Percentiles rank a stretch among this genome's conserved stretches.
These are phyloP conservation scores for Tragelaphus oryx DNA, from an alignment of 2,797 vertebrate species.

Conservation along the genomic window DNA sequence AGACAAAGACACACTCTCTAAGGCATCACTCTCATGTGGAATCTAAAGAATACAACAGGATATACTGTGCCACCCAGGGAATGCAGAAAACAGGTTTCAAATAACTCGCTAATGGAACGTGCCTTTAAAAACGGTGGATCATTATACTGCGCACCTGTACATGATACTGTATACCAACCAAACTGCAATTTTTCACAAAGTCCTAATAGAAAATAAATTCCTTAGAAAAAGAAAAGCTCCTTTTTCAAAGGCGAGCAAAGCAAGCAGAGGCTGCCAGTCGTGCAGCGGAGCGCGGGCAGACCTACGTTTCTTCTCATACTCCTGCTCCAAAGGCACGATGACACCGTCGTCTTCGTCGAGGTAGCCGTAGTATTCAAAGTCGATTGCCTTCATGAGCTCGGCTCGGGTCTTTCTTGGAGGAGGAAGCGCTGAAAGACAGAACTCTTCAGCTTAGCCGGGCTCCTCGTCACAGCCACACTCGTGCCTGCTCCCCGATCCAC, in stretches of 20 bases:
- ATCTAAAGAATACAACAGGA: neutral
- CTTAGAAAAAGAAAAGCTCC: neutral
- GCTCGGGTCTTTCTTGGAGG: slow-evolving; percentile 92
- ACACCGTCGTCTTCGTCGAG: slow-evolving; percentile 96
- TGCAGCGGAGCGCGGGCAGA: neutral
- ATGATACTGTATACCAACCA: neutral
- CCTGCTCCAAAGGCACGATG: slow-evolving; percentile 91
- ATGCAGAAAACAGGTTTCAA: rapidly evolving
- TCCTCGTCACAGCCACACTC: neutral
- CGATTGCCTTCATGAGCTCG: slow-evolving; percentile 96
- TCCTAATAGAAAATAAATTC: neutral
- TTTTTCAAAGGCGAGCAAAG: neutral
- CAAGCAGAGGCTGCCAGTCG: neutral
- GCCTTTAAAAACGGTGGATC: neutral
- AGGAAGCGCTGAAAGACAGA: slow-evolving; percentile 85
- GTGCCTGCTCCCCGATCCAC: rapidly evolving
- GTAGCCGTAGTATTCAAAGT: slow-evolving; percentile 97
- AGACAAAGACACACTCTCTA: rapidly evolving
- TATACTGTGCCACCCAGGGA: rapidly evolving
- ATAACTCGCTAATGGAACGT: rapidly evolving
- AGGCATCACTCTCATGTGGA: neutral
- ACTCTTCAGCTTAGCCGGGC: neutral
- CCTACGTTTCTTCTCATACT: slow-evolving; percentile 90
- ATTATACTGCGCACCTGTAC: rapidly evolving
- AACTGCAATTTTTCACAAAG: neutral